These are phyloP conservation scores for Belgica antarctica DNA, from an alignment of 2,888 invertebrate species.

Conservation along the genomic window DNA sequence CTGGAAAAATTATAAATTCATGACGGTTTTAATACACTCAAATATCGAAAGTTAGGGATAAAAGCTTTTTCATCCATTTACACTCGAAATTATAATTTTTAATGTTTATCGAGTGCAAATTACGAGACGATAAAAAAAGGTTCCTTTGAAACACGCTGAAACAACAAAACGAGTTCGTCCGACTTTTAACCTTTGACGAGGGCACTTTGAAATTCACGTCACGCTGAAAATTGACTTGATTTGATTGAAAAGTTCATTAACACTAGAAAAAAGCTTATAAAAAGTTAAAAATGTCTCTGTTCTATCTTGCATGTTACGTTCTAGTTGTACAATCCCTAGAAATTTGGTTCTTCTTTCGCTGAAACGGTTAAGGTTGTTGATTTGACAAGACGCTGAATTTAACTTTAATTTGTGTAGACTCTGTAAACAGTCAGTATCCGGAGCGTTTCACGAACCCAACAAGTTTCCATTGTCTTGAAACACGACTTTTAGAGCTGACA, in stretches of 20 bases:
- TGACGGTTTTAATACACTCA: conserved; percentile 1
- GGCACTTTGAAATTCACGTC: too few species aligned
- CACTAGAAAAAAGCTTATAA: too few species aligned
- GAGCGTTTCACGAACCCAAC: too few species aligned
- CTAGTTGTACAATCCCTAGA: too few species aligned
- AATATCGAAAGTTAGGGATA: conserved; percentile 20
- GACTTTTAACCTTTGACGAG: too few species aligned
- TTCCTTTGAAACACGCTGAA: neutral
- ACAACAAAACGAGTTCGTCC: too few species aligned
- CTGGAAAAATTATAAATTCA: conserved; percentile 14
- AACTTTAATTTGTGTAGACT: neutral
- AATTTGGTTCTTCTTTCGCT: too few species aligned
- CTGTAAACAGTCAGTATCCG: neutral
- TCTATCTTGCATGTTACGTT: too few species aligned
- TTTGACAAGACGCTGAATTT: neutral
- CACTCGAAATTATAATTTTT: neutral
- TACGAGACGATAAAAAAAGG: neutral
- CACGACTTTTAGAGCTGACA: conserved; percentile 17
- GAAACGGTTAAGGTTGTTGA: too few species aligned
- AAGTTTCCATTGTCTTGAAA: neutral
- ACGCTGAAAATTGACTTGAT: too few species aligned
- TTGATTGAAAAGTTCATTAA: too few species aligned
- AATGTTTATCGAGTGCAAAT: neutral
- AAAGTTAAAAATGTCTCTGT: too few species aligned
- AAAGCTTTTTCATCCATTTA: conserved; percentile 27